These are phyloP conservation scores for Argyresthia goedartella DNA, from an alignment of 2,888 invertebrate genomes.

Conservation along the genomic window DNA sequence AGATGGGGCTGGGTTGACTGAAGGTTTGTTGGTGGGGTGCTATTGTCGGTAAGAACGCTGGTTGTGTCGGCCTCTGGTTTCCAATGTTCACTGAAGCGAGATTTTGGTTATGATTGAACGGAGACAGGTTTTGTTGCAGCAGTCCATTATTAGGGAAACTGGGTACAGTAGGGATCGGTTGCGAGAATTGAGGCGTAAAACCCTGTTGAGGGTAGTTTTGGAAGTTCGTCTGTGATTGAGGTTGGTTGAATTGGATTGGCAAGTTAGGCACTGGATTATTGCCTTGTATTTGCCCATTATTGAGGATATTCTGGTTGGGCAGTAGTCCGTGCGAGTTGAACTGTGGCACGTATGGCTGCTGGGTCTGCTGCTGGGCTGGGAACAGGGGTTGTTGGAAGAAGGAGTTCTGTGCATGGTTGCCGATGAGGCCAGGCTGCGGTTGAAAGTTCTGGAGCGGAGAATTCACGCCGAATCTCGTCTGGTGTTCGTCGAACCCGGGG, in stretches of 20 bases:
- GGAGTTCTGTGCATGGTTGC: constrained; percentile 34
- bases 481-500: constrained; percentile 56
- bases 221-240: background rate
- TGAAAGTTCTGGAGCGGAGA: constrained; percentile 56
- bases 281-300: constrained; percentile 14
- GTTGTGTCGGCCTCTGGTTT: constrained; percentile 49
- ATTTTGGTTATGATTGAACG: constrained; percentile 37
- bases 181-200: constrained; percentile 20
- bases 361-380: constrained; percentile 33
- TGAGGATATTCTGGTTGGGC: constrained; percentile 33
- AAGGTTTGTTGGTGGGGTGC: constrained; percentile 32
- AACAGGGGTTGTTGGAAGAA: constrained; percentile 32
- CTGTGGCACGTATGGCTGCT: constrained; percentile 48
- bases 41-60: constrained; percentile 50
- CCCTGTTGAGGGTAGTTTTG: constrained; percentile 22
- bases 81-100: constrained; percentile 35
- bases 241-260: constrained; percentile 7
- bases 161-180: constrained; percentile 41
- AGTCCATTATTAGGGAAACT: constrained; percentile 39
- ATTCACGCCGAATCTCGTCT: constrained; percentile 56
- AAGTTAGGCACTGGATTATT: constrained; percentile 23
- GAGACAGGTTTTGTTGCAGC: constrained; percentile 34
- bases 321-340: constrained; percentile 32
- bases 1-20: constrained; percentile 50
- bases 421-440: constrained; percentile 27